Conservation (phyloP, 2,888 invertebrate species). For the Drosophila falleni region DNA sequence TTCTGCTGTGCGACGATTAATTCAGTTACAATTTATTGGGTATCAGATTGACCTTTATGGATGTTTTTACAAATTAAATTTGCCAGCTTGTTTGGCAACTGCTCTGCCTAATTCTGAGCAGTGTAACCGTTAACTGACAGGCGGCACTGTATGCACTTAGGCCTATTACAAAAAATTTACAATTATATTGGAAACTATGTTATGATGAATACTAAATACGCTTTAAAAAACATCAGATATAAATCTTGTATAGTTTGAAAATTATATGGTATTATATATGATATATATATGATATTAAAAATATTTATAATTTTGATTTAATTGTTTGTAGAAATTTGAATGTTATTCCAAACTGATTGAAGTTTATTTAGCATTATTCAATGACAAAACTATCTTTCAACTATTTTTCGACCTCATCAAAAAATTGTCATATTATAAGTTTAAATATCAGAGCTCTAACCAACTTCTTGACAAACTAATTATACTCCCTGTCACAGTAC, state of each 20-base stretch:
- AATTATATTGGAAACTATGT: not conserved
- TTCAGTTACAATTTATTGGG: slow-evolving; percentile 49
- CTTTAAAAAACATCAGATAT: not conserved
- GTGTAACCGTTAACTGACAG: slow-evolving; percentile 29
- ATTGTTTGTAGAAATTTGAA: no score
- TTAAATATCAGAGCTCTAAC: not conserved
- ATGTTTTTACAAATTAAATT: slow-evolving; percentile 55
- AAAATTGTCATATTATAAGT: not conserved
- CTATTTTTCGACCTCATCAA: not conserved
- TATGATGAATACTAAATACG: not conserved
- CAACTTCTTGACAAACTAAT: slow-evolving; percentile 1
- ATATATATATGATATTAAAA: no score
- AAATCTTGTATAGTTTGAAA: no score
- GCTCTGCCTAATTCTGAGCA: slow-evolving; percentile 17
- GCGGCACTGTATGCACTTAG: slow-evolving; percentile 32
- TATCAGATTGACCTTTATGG: slow-evolving; percentile 48
- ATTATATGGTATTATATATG: no score
- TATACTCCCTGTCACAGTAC: slow-evolving; percentile 6
- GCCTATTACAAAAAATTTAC: not conserved
- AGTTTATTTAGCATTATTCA: no score
- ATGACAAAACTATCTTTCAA: not conserved
- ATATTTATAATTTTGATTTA: no score
- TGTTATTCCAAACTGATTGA: no score
- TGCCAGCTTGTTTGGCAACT: slow-evolving; percentile 27
- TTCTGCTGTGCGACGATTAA: slow-evolving; percentile 46